These are phyloP conservation scores for Drosophila nigricruria DNA, from an alignment of 2,888 invertebrate species.

Conservation along the genomic window DNA sequence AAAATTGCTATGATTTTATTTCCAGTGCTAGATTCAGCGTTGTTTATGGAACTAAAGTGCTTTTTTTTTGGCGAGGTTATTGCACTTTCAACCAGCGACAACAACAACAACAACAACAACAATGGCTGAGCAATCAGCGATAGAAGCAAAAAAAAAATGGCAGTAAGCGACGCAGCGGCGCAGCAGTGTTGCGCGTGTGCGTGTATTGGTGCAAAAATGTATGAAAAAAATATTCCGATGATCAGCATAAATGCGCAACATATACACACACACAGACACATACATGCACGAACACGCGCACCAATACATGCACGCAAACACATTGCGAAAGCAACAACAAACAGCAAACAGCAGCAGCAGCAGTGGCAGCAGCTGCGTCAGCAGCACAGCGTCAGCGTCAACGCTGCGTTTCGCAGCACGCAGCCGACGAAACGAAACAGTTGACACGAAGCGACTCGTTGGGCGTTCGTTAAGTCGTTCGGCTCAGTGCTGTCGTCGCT, in stretches of 20 bases:
- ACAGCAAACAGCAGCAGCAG: conserved; percentile 42
- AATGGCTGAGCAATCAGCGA: conserved; percentile 30
- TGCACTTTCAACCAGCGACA: conserved; percentile 67
- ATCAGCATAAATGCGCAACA: conserved; percentile 75
- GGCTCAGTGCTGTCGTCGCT: conserved; percentile 29
- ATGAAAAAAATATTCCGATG: conserved; percentile 67
- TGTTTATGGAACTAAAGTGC: conserved; percentile 31
- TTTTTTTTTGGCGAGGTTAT: conserved; percentile 69
- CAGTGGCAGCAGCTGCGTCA: conserved; percentile 26
- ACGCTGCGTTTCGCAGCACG: conserved; percentile 25
- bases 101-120: conserved; percentile 27
- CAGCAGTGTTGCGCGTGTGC: conserved; percentile 27
- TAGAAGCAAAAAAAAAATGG: conserved; percentile 42
- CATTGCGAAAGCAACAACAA: conserved; percentile 48
- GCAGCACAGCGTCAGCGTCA: conserved; percentile 27
- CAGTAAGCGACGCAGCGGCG: conserved; percentile 61
- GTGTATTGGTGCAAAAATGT: conserved; percentile 63
- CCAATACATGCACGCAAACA: conserved; percentile 38
- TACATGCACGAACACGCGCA: conserved; percentile 32
- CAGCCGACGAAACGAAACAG: conserved; percentile 24
- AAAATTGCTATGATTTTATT: conserved; percentile 8
- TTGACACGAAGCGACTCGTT: conserved; percentile 37
- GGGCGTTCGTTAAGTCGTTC: conserved; percentile 54
- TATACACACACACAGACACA: conserved; percentile 37
- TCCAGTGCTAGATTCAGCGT: conserved; percentile 28